phyloP scores from a whole-genome alignment of 1,140 invertebrate species.

The Lycorma delicatula region DNA sequence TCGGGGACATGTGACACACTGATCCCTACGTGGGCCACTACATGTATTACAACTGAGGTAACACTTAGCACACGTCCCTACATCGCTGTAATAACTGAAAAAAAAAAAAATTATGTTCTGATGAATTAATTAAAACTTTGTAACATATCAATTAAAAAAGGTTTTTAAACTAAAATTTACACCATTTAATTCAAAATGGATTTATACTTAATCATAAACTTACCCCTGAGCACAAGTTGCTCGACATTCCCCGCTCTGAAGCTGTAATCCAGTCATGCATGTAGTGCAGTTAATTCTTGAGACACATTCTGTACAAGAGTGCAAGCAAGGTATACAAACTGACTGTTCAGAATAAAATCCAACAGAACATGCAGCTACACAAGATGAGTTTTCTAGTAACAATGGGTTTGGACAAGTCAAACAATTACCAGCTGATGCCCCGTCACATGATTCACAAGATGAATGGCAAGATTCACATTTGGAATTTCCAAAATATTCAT shows the following conservation, averaged over 20 bases:
- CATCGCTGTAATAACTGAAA: constrained; percentile 69
- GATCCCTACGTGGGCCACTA: constrained; percentile 62
- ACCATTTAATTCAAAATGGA: not conserved
- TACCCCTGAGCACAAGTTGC: constrained; percentile 50
- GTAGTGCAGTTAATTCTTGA: constrained; percentile 67
- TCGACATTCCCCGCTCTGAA: constrained; percentile 67
- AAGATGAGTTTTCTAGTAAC: constrained; percentile 30
- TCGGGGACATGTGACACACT: constrained; percentile 71
- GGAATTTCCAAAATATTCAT: too few relatives aligned
- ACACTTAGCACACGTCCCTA: constrained; percentile 69
- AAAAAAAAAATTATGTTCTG: not conserved
- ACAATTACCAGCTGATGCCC: constrained; percentile 35
- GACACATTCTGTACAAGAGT: constrained; percentile 66
- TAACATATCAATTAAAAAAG: not conserved
- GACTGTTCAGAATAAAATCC: constrained; percentile 31
- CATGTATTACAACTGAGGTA: constrained; percentile 77
- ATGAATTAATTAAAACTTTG: not conserved
- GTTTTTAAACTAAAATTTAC: too few relatives aligned
- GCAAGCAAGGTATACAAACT: constrained; percentile 61
- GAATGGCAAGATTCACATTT: constrained; percentile 30
- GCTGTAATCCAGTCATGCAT: constrained; percentile 57
- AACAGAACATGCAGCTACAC: constrained; percentile 32
- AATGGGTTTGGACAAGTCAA: constrained; percentile 33
- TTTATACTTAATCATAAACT: constrained; percentile 6
- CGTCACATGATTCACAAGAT: constrained; percentile 37